These are phyloP conservation scores for Proisotoma minuta DNA, from an alignment of 2,888 invertebrate genomes.

Conservation along the genomic window DNA sequence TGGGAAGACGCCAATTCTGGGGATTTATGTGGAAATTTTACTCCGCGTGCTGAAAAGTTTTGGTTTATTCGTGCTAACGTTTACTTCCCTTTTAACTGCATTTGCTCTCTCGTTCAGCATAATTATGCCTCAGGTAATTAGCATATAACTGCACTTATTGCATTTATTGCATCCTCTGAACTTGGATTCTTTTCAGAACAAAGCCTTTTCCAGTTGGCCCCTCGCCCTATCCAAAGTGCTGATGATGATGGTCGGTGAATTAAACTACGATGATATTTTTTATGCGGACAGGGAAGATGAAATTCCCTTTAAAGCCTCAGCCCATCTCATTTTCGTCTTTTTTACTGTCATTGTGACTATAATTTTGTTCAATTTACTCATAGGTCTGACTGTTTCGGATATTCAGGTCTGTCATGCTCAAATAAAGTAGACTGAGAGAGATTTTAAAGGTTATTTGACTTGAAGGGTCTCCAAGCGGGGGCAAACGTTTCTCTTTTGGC, in stretches of 20 bases:
- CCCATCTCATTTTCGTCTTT: conserved; percentile 31
- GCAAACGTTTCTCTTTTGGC: conserved; percentile 36
- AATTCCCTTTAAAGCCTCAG: conserved; percentile 36
- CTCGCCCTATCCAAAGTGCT: conserved; percentile 39
- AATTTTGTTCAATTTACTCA: conserved; percentile 41
- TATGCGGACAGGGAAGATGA: conserved; percentile 1
- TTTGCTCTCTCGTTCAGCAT: conserved; percentile 39
- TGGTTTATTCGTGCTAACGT: conserved; percentile 33
- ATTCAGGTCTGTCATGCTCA: conserved; percentile 29
- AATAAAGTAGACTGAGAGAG: too few species aligned
- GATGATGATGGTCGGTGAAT: conserved; percentile 42
- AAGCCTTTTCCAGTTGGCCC: conserved; percentile 28
- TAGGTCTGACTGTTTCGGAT: conserved; percentile 45
- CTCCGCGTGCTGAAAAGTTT: conserved; percentile 33
- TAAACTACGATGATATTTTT: conserved; percentile 39
- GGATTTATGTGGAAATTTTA: conserved; percentile 34
- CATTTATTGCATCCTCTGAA: not conserved
- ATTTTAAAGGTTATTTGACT: not conserved
- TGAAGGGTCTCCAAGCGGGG: conserved; percentile 32
- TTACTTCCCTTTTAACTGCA: conserved; percentile 29
- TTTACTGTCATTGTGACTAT: conserved; percentile 42
- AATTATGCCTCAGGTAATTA: conserved; percentile 32
- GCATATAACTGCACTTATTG: not conserved
- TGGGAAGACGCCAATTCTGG: conserved; percentile 30
- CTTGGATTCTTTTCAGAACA: conserved; percentile 24